A percentile compares a stretch with the other conserved stretches of the same genome.
phyloP scores from a whole-genome alignment of 92 coral and sea anemone genomes.

The Phymanthus crucifer region DNA sequence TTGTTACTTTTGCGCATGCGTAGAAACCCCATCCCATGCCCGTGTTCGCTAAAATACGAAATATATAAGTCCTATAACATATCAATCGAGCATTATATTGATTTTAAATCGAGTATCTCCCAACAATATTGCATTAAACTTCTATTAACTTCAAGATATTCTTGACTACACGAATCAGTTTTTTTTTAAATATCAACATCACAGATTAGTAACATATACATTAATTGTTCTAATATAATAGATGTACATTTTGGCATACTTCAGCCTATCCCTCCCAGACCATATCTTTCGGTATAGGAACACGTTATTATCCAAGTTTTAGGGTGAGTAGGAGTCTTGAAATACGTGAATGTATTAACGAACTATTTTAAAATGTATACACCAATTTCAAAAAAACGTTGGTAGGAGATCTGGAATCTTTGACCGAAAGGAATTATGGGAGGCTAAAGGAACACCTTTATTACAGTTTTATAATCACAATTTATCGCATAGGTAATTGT shows the following conservation, averaged over 20 bases:
- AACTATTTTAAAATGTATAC: too few species aligned
- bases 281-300: background rate
- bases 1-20: constrained; percentile 6
- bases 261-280: background rate
- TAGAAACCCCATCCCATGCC: background rate
- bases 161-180: background rate
- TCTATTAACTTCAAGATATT: constrained; percentile 10
- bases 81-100: background rate
- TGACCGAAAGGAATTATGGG: too few species aligned
- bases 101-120: background rate
- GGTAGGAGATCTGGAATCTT: too few species aligned
- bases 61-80: background rate
- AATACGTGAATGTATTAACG: background rate
- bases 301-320: background rate
- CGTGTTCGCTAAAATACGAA: constrained; percentile 7
- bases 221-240: background rate
- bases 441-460: too few species aligned
- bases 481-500: too few species aligned
- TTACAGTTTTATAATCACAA: too few species aligned
- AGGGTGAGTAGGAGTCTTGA: too few species aligned
- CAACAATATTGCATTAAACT: background rate
- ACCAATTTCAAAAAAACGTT: too few species aligned
- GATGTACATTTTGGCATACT: background rate
- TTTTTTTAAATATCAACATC: constrained; percentile 21
- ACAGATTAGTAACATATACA: constrained; percentile 2